These are phyloP conservation scores for Rallus crepitans DNA, from an alignment of 2,797 vertebrate genomes.

Conservation along the genomic window DNA sequence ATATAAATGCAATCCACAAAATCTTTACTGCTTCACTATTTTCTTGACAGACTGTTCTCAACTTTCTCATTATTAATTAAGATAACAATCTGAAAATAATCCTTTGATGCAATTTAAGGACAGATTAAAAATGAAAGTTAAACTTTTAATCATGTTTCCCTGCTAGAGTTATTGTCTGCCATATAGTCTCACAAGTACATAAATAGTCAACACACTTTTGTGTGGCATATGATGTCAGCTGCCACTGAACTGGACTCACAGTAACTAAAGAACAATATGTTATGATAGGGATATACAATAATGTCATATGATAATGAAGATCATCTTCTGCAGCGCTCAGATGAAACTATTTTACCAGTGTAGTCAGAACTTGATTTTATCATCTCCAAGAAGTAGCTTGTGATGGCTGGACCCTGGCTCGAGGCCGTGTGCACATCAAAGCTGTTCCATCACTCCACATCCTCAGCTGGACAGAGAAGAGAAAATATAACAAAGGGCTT, in stretches of 20 bases:
- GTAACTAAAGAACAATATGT: not conserved
- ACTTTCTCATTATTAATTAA: not conserved
- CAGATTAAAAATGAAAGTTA: not conserved
- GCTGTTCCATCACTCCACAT: too few relatives aligned
- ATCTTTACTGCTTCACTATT: not conserved
- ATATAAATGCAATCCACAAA: not conserved
- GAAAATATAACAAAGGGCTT: too few relatives aligned
- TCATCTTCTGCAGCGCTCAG: not conserved
- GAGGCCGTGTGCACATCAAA: too few relatives aligned
- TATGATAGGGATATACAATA: not conserved
- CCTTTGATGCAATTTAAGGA: not conserved
- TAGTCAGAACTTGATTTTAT: not conserved
- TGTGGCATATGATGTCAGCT: fast-evolving
- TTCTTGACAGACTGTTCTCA: not conserved
- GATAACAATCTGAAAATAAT: not conserved
- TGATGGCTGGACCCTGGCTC: too few relatives aligned
- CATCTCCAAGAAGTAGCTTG: not conserved
- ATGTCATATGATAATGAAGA: not conserved
- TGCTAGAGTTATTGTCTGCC: not conserved
- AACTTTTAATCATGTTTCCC: not conserved
- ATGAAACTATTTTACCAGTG: not conserved
- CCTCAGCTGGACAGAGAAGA: too few relatives aligned
- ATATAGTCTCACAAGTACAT: not conserved
- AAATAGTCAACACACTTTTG: not conserved
- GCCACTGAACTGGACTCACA: not conserved